Evolutionary conservation across 2,888 invertebrate species (phyloP).

Genomic region (Acanthosepion pharaonis): DNA sequence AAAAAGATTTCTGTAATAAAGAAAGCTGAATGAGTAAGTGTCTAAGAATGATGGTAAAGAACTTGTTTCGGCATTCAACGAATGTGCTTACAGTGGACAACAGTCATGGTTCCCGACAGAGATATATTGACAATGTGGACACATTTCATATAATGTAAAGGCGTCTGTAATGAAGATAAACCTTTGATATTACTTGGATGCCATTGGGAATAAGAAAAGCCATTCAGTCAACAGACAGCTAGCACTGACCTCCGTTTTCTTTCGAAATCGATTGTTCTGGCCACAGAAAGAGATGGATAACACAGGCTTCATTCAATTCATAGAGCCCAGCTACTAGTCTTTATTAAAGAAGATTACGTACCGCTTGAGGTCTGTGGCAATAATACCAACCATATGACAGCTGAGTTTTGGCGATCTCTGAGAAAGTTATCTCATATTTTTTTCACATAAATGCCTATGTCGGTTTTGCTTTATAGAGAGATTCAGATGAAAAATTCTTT

Average conservation of each 20-base stretch:
- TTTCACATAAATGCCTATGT: no score
- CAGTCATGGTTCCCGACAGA: neutral
- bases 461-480: no score
- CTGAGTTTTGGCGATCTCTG: no score
- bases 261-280: neutral
- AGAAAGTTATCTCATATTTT: no score
- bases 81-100: neutral
- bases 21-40: neutral
- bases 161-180: neutral
- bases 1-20: neutral
- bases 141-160: neutral
- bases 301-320: no score
- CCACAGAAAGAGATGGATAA: neutral
- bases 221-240: neutral
- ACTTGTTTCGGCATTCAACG: neutral
- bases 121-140: neutral
- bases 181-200: neutral
- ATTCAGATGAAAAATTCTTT: no score
- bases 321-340: no score
- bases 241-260: neutral
- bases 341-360: no score
- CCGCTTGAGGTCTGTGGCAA: no score
- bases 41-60: neutral
- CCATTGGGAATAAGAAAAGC: neutral
- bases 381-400: no score